Base-by-base conservation (phyloP, 2,888 invertebrate species). In the Nebria salina region DNA sequence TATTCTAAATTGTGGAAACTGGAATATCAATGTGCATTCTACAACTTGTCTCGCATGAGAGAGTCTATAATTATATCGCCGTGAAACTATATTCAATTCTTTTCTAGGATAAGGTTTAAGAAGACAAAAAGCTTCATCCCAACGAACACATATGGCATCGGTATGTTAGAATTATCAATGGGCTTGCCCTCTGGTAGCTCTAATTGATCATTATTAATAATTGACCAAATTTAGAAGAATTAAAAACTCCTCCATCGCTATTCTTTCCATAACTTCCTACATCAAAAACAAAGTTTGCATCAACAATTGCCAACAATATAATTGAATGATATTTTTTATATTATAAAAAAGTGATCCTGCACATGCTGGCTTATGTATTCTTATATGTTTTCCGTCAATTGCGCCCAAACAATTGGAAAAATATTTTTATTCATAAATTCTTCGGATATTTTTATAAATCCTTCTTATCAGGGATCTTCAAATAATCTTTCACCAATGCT, bases 371-470 rank as follows among this genome's bases (percentile, higher is more conserved):
- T 75, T 75, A 75, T 75, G 64, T 20, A 75, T 75, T n/a, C 75
- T 65, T 65, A 75, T 65, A 75, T 75, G 75, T 13, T 75, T 75
- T 9, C 75, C 75, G 64, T 75, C 75, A 75, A 75, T 65, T 75
- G 75, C 75, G 25, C 75, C 75, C 13, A 75, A 25, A 26, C 64
- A 75, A 75, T 75, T 75, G 20, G 75, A 42, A 75, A 75, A 75
- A 75, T 65, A 25, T 75, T 20, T 75, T 75, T 75, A 34, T 64
- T 65, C 75, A 15, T 2, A 75, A 64, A 75, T 75, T 65, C 64
- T 20, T 20, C 20, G 20, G 20, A 20, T 20, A 20, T 20, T 20
- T 20, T 20, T 20, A 20, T 20, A 20, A 20, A 20, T 20, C 20
- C 20, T 20, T 20, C 20, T 20, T 20, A 20, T 20, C 20, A 20